These are phyloP conservation scores for Chironomus striatipennis DNA, from an alignment of 1,140 invertebrate species.

Conservation along the genomic window DNA sequence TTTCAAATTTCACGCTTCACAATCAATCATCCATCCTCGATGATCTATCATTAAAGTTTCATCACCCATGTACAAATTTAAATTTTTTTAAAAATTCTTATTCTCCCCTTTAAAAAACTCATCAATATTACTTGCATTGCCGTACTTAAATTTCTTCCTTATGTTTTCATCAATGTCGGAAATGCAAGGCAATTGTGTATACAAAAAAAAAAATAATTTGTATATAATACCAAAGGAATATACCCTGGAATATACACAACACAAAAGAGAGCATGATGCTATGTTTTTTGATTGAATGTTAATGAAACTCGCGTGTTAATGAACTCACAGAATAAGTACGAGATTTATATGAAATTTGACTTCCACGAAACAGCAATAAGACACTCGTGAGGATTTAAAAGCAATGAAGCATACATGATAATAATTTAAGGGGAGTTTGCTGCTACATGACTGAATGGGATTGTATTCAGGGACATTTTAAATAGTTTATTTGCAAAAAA, in stretches of 20 bases:
- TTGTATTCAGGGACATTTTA: too few species aligned
- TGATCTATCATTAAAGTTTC: too few species aligned
- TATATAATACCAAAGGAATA: too few species aligned
- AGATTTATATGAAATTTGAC: background rate
- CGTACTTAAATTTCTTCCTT: too few species aligned
- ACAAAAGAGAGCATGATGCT: background rate
- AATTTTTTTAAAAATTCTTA: too few species aligned
- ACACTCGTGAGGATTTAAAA: background rate
- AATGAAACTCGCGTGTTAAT: constrained; percentile 1
- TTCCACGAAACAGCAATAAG: background rate
- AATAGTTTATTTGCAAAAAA: background rate
- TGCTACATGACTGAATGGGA: background rate
- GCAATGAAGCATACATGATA: background rate
- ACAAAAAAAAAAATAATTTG: background rate
- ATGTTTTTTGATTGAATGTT: constrained; percentile 2
- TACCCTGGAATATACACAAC: too few species aligned
- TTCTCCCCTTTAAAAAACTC: too few species aligned
- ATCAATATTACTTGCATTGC: too few species aligned
- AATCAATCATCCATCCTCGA: too few species aligned
- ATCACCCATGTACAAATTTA: too few species aligned
- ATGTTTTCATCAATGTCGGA: too few species aligned
- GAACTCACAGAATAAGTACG: background rate
- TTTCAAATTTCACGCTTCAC: too few species aligned
- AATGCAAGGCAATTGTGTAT: constrained; percentile 5
- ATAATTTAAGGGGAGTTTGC: background rate